phyloP scores from a whole-genome alignment of 2,113 vertebrate species.

The Platysteira castanea region DNA sequence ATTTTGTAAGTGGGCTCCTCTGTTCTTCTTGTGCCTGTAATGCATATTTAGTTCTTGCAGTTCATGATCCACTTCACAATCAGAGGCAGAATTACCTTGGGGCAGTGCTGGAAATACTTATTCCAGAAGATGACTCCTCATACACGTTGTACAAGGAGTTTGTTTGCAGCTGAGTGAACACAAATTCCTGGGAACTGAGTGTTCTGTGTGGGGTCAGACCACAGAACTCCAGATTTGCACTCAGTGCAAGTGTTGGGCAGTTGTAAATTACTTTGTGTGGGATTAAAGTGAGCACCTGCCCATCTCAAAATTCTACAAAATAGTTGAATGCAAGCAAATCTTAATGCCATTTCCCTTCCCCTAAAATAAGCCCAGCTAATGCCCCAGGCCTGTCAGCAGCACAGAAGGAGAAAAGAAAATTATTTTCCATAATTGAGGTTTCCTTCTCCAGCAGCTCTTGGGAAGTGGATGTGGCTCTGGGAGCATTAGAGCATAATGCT shows the following conservation, averaged over 20 bases:
- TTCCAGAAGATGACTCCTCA: fast-evolving
- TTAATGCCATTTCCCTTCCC: neutral
- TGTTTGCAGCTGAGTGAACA: neutral
- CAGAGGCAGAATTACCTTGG: neutral
- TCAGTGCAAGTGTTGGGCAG: neutral
- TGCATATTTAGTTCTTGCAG: neutral
- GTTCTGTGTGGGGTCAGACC: neutral
- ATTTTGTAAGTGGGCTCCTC: neutral
- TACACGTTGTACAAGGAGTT: fast-evolving
- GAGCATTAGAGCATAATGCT: neutral
- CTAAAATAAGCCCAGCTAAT: neutral
- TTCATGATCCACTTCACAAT: neutral
- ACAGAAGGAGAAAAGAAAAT: neutral
- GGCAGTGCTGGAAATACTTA: neutral
- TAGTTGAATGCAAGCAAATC: neutral
- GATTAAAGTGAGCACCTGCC: neutral
- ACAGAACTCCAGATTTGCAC: neutral
- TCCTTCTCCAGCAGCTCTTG: neutral
- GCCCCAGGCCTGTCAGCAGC: neutral
- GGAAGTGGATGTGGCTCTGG: neutral
- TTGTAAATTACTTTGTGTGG: neutral
- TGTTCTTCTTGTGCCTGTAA: neutral
- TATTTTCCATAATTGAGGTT: neutral
- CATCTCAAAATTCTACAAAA: neutral
- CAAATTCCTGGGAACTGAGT: neutral